Conservation (phyloP, 2,888 invertebrate genomes). For the Pseudeuparius sepicola region DNA sequence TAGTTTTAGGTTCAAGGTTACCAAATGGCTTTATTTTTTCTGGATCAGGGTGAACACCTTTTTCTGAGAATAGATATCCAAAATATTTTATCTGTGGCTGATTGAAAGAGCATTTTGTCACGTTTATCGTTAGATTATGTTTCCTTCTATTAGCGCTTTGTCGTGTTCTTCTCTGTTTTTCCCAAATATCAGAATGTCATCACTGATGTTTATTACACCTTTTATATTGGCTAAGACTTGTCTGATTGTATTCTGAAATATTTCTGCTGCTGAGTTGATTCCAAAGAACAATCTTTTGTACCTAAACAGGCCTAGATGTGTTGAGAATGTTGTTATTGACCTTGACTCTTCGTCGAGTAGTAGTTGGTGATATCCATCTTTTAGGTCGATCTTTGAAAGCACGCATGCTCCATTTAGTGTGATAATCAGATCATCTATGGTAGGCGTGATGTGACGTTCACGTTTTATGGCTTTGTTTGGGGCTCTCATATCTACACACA, state of each 20-base stretch:
- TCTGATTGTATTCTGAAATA: slow-evolving; percentile 13
- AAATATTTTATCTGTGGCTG: slow-evolving; percentile 25
- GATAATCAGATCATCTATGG: slow-evolving; percentile 21
- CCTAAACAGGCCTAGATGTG: slow-evolving; percentile 30
- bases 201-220: slow-evolving; percentile 12
- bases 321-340: slow-evolving; percentile 34
- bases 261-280: slow-evolving; percentile 22
- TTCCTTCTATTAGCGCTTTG: slow-evolving; percentile 22
- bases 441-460: slow-evolving; percentile 21
- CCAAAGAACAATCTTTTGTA: slow-evolving; percentile 35
- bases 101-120: slow-evolving; percentile 29
- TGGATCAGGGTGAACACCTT: slow-evolving; percentile 27
- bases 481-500: slow-evolving; percentile 21
- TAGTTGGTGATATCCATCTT: slow-evolving; percentile 34
- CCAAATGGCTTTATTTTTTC: slow-evolving; percentile 25
- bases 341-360: slow-evolving; percentile 28
- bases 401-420: slow-evolving; percentile 18
- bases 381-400: slow-evolving; percentile 31
- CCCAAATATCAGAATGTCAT: slow-evolving; percentile 27
- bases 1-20: slow-evolving; percentile 23
- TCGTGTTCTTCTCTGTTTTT: slow-evolving; percentile 28
- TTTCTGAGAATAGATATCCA: slow-evolving; percentile 25
- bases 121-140: slow-evolving; percentile 26
- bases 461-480: slow-evolving; percentile 22
- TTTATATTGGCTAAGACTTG: slow-evolving; percentile 7